Conservation (phyloP, 2,797 vertebrate genomes). For the Anolis apletophallus region DNA sequence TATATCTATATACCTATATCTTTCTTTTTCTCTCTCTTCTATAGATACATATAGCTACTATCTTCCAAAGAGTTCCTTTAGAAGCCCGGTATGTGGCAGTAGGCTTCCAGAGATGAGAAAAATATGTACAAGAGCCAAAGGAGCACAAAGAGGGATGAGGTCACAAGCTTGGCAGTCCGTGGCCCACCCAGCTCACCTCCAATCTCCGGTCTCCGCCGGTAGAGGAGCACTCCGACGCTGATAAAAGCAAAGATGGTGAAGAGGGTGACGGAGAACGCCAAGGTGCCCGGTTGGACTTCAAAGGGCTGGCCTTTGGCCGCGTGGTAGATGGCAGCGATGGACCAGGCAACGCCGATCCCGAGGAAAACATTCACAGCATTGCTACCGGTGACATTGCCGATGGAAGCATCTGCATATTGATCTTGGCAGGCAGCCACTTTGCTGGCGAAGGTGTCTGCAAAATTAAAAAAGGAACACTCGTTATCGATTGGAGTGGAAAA, state of each 20-base stretch:
- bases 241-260: conserved; percentile 98
- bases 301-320: conserved; percentile 83
- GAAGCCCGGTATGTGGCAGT: conserved; percentile 98
- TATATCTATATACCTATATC: conserved; percentile 70
- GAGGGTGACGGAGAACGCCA: conserved; percentile 97
- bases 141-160: conserved; percentile 90
- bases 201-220: conserved; percentile 91
- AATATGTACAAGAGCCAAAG: conserved; percentile 98
- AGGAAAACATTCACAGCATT: conserved; percentile 98
- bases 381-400: conserved; percentile 96
- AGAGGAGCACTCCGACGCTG: conserved; percentile 92
- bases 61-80: conserved; percentile 83
- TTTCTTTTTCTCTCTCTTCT: conserved; percentile 76
- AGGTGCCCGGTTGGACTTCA: conserved; percentile 88
- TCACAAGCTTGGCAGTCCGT: conserved; percentile 90
- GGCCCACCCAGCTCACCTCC: conserved; percentile 97
- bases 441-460: conserved; percentile 96
- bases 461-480: conserved; percentile 42
- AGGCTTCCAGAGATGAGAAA: conserved; percentile 96
- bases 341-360: conserved; percentile 97
- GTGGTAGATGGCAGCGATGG: conserved; percentile 94
- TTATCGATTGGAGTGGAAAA: not conserved
- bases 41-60: conserved; percentile 79
- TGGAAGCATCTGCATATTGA: conserved; percentile 96
- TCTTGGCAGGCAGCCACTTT: conserved; percentile 95